Evolutionary conservation across 2,797 vertebrate genomes (phyloP).

Genomic region (Lacerta bilineata): DNA sequence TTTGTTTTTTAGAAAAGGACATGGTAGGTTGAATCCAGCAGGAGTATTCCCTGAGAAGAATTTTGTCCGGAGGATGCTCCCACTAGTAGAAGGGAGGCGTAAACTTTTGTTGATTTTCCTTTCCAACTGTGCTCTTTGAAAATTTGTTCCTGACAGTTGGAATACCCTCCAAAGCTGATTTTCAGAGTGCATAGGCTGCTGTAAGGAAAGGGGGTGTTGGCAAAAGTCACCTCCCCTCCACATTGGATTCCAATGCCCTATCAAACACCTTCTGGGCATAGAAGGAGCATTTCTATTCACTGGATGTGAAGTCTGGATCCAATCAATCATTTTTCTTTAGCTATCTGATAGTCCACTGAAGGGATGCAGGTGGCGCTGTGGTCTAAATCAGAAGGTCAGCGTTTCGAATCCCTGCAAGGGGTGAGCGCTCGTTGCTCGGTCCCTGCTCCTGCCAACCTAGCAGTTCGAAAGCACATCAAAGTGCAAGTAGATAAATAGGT

Average conservation of each 20-base stretch:
- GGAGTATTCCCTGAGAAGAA: too few relatives aligned
- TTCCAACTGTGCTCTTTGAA: neutral
- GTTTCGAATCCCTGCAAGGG: too few relatives aligned
- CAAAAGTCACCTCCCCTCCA: neutral
- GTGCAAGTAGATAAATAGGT: too few relatives aligned
- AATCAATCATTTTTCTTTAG: neutral
- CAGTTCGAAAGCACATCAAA: too few relatives aligned
- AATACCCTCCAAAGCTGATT: neutral
- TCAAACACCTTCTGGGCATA: neutral
- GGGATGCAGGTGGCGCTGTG: too few relatives aligned
- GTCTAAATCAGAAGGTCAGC: too few relatives aligned
- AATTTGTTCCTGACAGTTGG: neutral
- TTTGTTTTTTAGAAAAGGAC: neutral
- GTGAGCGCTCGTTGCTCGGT: too few relatives aligned
- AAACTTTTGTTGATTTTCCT: neutral
- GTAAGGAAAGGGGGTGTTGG: neutral
- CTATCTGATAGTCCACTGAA: neutral
- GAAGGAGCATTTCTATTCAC: too few relatives aligned
- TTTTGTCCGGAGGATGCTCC: too few relatives aligned
- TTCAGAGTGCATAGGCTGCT: neutral
- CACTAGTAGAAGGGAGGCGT: neutral
- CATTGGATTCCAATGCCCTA: neutral
- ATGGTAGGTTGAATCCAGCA: too few relatives aligned
- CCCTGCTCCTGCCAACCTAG: too few relatives aligned
- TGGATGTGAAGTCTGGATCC: neutral